phyloP scores from a whole-genome alignment of 92 coral and sea anemone species.

The Paragorgia papillata region DNA sequence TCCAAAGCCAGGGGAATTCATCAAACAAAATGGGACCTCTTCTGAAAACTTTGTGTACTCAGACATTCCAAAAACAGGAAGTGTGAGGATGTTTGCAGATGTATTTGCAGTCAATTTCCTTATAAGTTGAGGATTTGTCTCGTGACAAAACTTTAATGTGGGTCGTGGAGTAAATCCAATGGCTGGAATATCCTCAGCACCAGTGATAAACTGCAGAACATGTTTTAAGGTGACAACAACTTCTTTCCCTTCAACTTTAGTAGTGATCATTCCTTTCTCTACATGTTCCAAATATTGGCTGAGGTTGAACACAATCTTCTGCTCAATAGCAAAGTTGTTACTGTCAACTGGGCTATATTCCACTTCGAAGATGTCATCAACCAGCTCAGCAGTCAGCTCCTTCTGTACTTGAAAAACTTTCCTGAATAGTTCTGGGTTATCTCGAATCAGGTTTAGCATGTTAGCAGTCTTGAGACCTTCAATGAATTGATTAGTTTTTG shows the following conservation, averaged over 20 bases:
- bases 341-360: no score
- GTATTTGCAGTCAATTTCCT: slow-evolving; percentile 46
- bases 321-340: slow-evolving; percentile 45
- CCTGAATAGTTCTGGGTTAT: slow-evolving; percentile 31
- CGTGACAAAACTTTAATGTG: slow-evolving; percentile 46
- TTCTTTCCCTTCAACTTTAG: slow-evolving; percentile 46
- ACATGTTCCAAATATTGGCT: slow-evolving; percentile 50
- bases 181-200: slow-evolving; percentile 58
- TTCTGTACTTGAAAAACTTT: slow-evolving; percentile 13
- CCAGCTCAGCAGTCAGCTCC: slow-evolving; percentile 40
- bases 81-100: slow-evolving; percentile 56
- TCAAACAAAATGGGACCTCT: slow-evolving; percentile 57
- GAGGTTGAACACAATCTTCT: slow-evolving; percentile 40
- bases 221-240: slow-evolving; percentile 42
- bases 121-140: no score
- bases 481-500: slow-evolving; percentile 36
- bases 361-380: slow-evolving; percentile 24
- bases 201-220: slow-evolving; percentile 62
- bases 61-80: slow-evolving; percentile 49
- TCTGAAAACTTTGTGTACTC: slow-evolving; percentile 46
- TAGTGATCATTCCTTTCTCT: slow-evolving; percentile 37
- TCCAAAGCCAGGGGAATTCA: slow-evolving; percentile 62
- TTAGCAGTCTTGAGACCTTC: slow-evolving; percentile 45
- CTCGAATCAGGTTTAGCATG: slow-evolving; percentile 25
- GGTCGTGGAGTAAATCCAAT: slow-evolving; percentile 60